Percentiles rank a stretch among this genome's conserved stretches.
Conservation (phyloP, 2,113 vertebrate species). For the Alosa alosa region DNA sequence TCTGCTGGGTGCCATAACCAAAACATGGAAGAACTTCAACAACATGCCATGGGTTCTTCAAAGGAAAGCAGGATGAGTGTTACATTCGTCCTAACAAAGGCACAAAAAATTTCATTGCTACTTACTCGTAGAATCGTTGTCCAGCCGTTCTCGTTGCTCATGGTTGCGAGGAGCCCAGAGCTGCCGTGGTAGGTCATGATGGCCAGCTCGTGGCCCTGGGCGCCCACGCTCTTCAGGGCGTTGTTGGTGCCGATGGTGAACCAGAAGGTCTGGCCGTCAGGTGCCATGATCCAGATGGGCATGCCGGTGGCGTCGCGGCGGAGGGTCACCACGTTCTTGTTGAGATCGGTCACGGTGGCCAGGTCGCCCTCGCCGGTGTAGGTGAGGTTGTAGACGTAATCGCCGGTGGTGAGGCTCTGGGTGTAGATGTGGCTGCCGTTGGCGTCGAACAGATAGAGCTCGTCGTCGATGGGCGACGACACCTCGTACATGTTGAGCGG, state of each 20-base stretch:
- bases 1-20: slow-evolving; percentile 28
- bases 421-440: slow-evolving; percentile 94
- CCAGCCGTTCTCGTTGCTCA: slow-evolving; percentile 96
- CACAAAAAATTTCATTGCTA: slow-evolving; percentile 41
- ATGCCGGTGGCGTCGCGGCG: slow-evolving; percentile 88
- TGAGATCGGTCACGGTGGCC: slow-evolving; percentile 87
- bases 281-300: slow-evolving; percentile 92
- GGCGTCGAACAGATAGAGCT: slow-evolving; percentile 93
- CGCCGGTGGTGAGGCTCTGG: slow-evolving; percentile 92
- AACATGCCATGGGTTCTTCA: neutral
- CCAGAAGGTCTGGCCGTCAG: slow-evolving; percentile 93
- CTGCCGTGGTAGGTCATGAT: slow-evolving; percentile 96
- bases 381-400: slow-evolving; percentile 93
- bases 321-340: slow-evolving; percentile 85
- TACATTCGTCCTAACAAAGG: neutral
- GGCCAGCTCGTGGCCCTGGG: slow-evolving; percentile 90
- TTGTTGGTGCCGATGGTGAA: slow-evolving; percentile 95
- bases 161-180: slow-evolving; percentile 91
- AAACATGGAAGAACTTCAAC: slow-evolving; percentile 22
- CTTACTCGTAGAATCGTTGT: slow-evolving; percentile 98
- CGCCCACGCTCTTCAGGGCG: slow-evolving; percentile 86
- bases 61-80: neutral
- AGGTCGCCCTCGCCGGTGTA: slow-evolving; percentile 87
- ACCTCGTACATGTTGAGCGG: slow-evolving; percentile 93
- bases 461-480: slow-evolving; percentile 91